Conservation (phyloP, 2,888 invertebrate genomes). For the Zootermopsis nevadensis region DNA sequence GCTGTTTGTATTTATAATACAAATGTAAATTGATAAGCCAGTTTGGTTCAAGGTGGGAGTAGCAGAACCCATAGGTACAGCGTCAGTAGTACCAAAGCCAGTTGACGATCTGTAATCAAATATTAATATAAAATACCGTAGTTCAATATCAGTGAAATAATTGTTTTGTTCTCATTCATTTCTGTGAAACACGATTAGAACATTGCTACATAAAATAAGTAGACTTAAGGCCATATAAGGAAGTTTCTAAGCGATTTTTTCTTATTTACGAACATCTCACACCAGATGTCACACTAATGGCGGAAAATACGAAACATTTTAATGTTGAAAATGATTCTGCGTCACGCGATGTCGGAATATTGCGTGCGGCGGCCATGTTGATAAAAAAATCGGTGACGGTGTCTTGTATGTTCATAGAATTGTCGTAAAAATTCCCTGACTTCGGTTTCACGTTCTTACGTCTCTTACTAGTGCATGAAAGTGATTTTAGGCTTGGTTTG, state of each 20-base stretch:
- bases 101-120: too few species aligned
- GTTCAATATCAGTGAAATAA: too few species aligned
- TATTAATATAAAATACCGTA: too few species aligned
- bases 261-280: background rate
- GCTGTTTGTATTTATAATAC: too few species aligned
- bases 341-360: background rate
- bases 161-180: too few species aligned
- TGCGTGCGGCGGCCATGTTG: background rate
- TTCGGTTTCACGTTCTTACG: background rate
- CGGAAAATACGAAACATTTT: background rate
- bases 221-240: background rate
- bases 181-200: too few species aligned
- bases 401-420: background rate
- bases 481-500: background rate
- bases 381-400: background rate
- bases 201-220: too few species aligned
- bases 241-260: background rate
- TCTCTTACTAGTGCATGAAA: conserved; percentile 16
- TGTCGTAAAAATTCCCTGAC: background rate
- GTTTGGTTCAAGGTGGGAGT: too few species aligned
- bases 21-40: too few species aligned
- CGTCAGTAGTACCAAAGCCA: too few species aligned
- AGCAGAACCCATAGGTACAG: too few species aligned
- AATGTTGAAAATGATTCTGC: background rate
- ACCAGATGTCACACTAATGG: background rate